Percentiles rank a stretch among this genome's conserved stretches.
phyloP scores from a whole-genome alignment of 1,140 invertebrate species.

The Heterodera schachtii region DNA sequence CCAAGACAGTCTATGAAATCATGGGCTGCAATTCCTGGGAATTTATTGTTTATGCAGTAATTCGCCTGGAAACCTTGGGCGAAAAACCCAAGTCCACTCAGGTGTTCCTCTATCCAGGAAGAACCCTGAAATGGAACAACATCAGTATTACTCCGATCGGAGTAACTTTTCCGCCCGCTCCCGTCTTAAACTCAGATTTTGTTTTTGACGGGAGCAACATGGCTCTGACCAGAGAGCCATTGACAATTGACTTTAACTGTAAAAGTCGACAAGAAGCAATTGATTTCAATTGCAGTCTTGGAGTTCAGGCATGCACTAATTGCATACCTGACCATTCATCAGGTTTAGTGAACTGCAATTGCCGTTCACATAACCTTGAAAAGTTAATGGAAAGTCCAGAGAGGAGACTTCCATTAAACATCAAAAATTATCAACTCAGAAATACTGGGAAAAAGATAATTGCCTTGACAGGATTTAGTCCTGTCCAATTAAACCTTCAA shows the following conservation, averaged over 20 bases:
- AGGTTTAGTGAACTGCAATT: conserved; percentile 1
- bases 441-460: background rate
- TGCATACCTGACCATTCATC: background rate
- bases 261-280: background rate
- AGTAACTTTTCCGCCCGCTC: background rate
- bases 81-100: background rate
- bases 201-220: background rate
- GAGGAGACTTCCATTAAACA: background rate
- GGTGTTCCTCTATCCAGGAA: background rate
- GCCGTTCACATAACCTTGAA: background rate
- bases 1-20: background rate
- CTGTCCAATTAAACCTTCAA: background rate
- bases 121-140: background rate
- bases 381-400: background rate
- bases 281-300: background rate
- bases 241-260: background rate
- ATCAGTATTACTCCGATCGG: background rate
- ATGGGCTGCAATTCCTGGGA: background rate
- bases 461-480: background rate
- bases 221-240: background rate
- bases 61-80: background rate
- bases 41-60: background rate
- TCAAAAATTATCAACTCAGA: background rate
- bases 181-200: background rate
- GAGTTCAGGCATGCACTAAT: background rate